Base-by-base conservation (phyloP, 2,113 vertebrate species). In the Triplophysa rosa region DNA sequence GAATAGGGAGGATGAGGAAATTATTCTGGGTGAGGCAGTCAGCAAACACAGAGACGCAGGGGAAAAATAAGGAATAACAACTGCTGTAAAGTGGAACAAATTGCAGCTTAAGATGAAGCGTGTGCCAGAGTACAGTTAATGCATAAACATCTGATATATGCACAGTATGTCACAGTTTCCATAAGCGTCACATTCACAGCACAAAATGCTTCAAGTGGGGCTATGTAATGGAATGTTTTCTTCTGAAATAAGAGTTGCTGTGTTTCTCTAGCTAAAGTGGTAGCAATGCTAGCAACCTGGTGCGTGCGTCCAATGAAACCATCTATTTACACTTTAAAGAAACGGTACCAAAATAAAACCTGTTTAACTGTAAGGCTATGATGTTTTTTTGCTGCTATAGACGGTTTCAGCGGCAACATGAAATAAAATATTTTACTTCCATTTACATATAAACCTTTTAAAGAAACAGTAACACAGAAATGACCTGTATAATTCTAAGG, bases 171-270 rank as follows among this genome's bases (percentile, higher is more conserved):
- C 65, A 33, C 21, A 37, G 21, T 67, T 81, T 81, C 26, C 59
- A 59, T 58, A 11, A 76, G 14, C 2, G 17, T 8, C 45, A 26
- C 58, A 58, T 68, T 24, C 49, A 40, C 64, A 47, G 54, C 65
- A 64, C 64, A 67, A 79, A 67, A 37, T 52, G 13, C 59, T 8
- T 56, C 58, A 79, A 81, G 54, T 52, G 59, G 54, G 49, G 49
- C 49, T 52, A 8, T 21, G 19, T 19, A 21, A n/a, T n/a, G 6
- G 8, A 58, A 17, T 2, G 0, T 58, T 58, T 58, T 58, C 16
- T 14, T 52, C 49, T 17, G 4, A 52, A 52, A 52, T 17, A 52
- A 52, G 14, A 16, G 49, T 52, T 45, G 8, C 8, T 45, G 42
- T 12, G 42, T 12, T 14, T 52, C 3, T 52, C 3, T 52, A 17